Percentiles rank a stretch among this genome's conserved stretches.
phyloP scores from a whole-genome alignment of 1,140 invertebrate species.

The Bombus breviceps region DNA sequence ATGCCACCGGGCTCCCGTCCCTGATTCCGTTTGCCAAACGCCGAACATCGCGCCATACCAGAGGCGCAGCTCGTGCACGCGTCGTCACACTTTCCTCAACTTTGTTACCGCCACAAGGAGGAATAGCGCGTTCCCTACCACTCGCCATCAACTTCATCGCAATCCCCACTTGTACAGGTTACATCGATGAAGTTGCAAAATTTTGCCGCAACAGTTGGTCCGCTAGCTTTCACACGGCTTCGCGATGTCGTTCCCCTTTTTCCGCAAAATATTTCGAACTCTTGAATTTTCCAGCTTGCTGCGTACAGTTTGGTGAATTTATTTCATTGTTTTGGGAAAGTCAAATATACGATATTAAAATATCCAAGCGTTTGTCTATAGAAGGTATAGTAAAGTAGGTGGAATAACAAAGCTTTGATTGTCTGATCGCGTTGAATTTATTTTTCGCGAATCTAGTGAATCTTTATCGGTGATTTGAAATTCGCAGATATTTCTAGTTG shows the following conservation, averaged over 20 bases:
- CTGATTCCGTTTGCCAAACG: constrained; percentile 44
- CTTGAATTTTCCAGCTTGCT: neutral
- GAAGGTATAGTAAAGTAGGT: neutral
- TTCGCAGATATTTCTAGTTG: neutral
- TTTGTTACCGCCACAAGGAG: neutral
- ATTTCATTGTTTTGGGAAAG: neutral
- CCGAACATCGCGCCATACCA: neutral
- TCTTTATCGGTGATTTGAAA: neutral
- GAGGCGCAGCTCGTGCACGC: neutral
- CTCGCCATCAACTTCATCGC: too few species aligned
- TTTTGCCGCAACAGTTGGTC: neutral
- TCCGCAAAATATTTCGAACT: neutral
- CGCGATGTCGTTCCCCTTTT: neutral
- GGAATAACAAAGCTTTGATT: neutral
- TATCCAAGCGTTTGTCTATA: neutral
- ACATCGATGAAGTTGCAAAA: constrained; percentile 5
- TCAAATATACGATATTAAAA: neutral
- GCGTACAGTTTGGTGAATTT: neutral
- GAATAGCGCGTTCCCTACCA: too few species aligned
- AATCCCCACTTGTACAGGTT: too few species aligned
- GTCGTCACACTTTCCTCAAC: neutral
- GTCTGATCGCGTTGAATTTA: neutral
- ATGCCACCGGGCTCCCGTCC: constrained; percentile 49
- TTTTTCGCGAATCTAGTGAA: neutral
- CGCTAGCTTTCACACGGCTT: neutral